Base-by-base conservation (phyloP, 2,113 vertebrate species). In the Nipponia nippon region DNA sequence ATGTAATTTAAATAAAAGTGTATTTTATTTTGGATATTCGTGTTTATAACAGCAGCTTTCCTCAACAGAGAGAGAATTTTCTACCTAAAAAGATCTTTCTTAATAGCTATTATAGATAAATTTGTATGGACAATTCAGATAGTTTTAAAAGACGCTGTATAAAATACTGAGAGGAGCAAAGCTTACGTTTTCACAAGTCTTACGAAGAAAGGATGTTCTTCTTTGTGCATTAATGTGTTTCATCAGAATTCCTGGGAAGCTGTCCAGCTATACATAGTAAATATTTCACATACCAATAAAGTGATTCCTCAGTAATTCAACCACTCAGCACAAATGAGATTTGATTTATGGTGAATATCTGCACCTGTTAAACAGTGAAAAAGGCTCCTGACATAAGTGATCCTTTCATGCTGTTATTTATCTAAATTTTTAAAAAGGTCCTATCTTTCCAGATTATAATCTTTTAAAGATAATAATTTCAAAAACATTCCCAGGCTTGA, bases 361-460 rank as follows among this genome's bases (percentile, higher is more conserved):
- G 72, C 89, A 97, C 81, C 86, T 95, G 86, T 87, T 94, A 87
- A 97, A 79, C 29, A 82, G 89, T 52, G 58, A 59, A 89, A 91
- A 26, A 78, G 81, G 47, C 36, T 79, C n/a, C 55, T 78, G 52
- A 47, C 73, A 36, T 46, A 83, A 67, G 27, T 56, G 34, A 20
- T 72, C 66, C 38, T 83, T 94, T 86, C 72, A 83, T 78, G 36
- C 52, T 87, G 21, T 84, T 89, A 79, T 79, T 93, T 92, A 75
- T 73, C 50, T 92, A 19, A 10, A 7, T 52, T 71, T 80, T 79
- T 47, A 1, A 12, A 66, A 55, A 71, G 18, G 17, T 44, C 16
- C 11, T 81, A 17, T 80, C 30, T 91, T 58, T 34, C 10, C 71
- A 59, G 18, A 75, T n/a, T 65, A 47, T 56, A 20, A 36, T 73